Base-by-base conservation (phyloP, 2,797 vertebrate genomes). In the Enteromius mattozi region DNA sequence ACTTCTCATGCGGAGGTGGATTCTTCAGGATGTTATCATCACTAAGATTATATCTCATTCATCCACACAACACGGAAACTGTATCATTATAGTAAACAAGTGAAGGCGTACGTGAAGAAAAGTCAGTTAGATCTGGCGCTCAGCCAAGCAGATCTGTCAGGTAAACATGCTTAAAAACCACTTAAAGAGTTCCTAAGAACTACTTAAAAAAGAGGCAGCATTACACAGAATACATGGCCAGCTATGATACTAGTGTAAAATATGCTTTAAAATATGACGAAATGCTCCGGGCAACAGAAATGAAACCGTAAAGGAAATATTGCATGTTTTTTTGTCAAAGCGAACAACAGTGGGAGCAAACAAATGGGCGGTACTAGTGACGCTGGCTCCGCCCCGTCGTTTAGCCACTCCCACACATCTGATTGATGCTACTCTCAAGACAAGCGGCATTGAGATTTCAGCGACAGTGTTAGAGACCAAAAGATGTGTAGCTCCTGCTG, bases 381-480 rank as follows among this genome's bases (percentile, higher is more conserved):
- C 9, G 5, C 12, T 14, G 6, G 3, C 68, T 4, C 14, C 83
- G 76, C 83, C 76, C 63, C 6, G 13, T 4, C 2, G 0, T 7
- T 5, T 30, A 72, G 19, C 76, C 40, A 37, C 68, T 21, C 76
- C 83, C 68, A 61, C 76, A 63, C 6, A 37, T 61, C 79, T 76
- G 49, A 85, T 85, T 81, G 71, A 85, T 61, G 71, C 72, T 68
- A 47, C 61, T 80, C 83, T 76, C 16, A 77, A 75, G 72, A 47
- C 49, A 16, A 68, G 71, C 63, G 49, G 51, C 68, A 49, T 78
- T 79, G 76, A 71, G 68, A 24, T 35, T 78, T 63, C n/a, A n/a
- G 66, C 76, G 21, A 27, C 82, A 78, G 61, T 42, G 71, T 76
- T 65, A 33, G 49, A 47, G 65, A 78, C 24, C 5, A 4, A 37